These are phyloP conservation scores for Salminus brasiliensis DNA, from an alignment of 2,113 vertebrate species.

Conservation along the genomic window DNA sequence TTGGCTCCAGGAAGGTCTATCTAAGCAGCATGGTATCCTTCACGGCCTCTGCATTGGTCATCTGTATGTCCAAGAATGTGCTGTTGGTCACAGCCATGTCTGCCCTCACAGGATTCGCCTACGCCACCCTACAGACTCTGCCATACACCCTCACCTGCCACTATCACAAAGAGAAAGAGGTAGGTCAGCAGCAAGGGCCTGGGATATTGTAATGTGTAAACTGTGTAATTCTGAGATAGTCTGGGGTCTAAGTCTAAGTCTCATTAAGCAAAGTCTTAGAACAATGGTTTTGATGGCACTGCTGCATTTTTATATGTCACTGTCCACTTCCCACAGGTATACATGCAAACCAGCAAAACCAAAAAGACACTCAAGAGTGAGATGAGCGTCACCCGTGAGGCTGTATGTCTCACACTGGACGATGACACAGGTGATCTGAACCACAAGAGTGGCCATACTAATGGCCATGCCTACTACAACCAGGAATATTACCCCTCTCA, in stretches of 20 bases:
- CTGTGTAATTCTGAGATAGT: no score
- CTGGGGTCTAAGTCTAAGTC: no score
- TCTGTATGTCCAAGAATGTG: constrained; percentile 74
- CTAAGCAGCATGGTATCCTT: constrained; percentile 80
- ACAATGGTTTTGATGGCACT: no score
- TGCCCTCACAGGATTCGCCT: constrained; percentile 78
- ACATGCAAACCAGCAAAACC: constrained; percentile 73
- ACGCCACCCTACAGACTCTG: constrained; percentile 79
- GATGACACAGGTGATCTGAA: constrained; percentile 57
- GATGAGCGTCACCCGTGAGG: constrained; percentile 61
- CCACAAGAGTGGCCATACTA: constrained; percentile 51
- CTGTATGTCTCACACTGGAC: constrained; percentile 63
- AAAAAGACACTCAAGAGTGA: constrained; percentile 64
- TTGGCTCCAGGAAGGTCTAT: constrained; percentile 76
- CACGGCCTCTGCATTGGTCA: constrained; percentile 73
- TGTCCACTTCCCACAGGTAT: constrained; percentile 73
- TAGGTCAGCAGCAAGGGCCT: constrained; percentile 19
- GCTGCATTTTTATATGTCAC: background rate
- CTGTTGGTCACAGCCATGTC: constrained; percentile 76
- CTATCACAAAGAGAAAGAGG: constrained; percentile 81
- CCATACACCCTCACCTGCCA: constrained; percentile 81
- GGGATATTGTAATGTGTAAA: background rate
- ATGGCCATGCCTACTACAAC: constrained; percentile 52
- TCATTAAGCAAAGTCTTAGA: no score
- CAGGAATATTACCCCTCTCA: constrained; percentile 56